These are phyloP conservation scores for Gracilinanus agilis DNA, from an alignment of 2,113 vertebrate species.

Conservation along the genomic window DNA sequence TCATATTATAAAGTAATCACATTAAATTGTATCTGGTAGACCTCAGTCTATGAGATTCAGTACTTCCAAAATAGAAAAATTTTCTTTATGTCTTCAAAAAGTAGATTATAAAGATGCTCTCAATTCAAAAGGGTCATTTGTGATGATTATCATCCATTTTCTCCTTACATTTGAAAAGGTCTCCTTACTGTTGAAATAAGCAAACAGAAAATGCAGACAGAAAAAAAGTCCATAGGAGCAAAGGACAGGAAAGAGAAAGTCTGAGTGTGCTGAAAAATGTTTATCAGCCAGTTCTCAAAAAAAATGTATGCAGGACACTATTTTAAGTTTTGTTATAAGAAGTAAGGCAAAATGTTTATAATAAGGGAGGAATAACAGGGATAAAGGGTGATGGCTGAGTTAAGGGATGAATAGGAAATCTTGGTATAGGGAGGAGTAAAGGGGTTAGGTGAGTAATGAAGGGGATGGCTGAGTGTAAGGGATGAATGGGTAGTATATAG, in stretches of 20 bases:
- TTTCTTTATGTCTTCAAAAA: slow-evolving; percentile 33
- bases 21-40: slow-evolving; percentile 42
- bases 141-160: slow-evolving; percentile 52
- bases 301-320: not conserved
- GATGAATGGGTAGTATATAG: too few relatives aligned
- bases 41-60: not conserved
- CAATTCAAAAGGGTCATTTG: slow-evolving; percentile 26
- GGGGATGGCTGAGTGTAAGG: too few relatives aligned
- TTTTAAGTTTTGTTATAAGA: too few relatives aligned
- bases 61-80: slow-evolving; percentile 20
- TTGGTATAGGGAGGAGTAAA: too few relatives aligned
- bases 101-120: not conserved
- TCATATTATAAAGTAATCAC: slow-evolving; percentile 40
- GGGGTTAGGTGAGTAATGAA: too few relatives aligned
- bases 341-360: too few relatives aligned
- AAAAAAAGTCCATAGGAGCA: not conserved
- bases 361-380: too few relatives aligned
- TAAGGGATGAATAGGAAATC: too few relatives aligned
- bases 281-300: not conserved
- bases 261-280: not conserved
- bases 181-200: slow-evolving; percentile 49
- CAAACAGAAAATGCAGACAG: not conserved
- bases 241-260: slow-evolving; percentile 26
- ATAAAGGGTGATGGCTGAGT: too few relatives aligned
- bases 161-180: slow-evolving; percentile 30